Percentiles rank a stretch among this genome's conserved stretches.
Evolutionary conservation across 2,888 invertebrate species (phyloP).

Genomic region (Agrotis puta): DNA sequence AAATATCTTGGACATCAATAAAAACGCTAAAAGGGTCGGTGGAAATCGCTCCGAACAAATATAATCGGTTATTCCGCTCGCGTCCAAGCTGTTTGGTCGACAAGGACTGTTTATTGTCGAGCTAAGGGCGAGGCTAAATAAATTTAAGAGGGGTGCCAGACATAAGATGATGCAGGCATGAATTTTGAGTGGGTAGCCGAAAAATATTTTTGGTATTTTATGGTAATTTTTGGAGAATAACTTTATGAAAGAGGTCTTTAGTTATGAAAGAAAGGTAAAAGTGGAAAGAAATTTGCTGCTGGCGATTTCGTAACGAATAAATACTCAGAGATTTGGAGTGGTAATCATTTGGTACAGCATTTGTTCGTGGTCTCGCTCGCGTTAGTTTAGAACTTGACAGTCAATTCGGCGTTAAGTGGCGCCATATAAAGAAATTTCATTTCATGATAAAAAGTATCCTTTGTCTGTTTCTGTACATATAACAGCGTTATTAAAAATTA

Average conservation of each 20-base stretch:
- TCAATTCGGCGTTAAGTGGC: no score
- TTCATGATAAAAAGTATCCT: no score
- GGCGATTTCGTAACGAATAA: neutral
- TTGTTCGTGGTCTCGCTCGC: neutral
- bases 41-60: slow-evolving; percentile 65
- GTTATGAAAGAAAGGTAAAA: neutral
- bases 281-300: neutral
- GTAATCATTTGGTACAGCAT: neutral
- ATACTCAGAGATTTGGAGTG: neutral
- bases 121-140: slow-evolving; percentile 78
- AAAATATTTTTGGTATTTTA: slow-evolving; percentile 29
- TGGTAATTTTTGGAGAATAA: slow-evolving; percentile 11
- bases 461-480: no score
- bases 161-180: slow-evolving; percentile 51
- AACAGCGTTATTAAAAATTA: no score
- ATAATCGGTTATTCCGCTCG: slow-evolving; percentile 75
- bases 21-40: slow-evolving; percentile 52
- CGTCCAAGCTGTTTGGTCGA: slow-evolving; percentile 84
- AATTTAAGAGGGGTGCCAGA: slow-evolving; percentile 69
- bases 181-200: slow-evolving; percentile 42
- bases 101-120: slow-evolving; percentile 82
- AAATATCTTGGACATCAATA: slow-evolving; percentile 48
- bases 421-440: no score
- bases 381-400: no score
- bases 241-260: neutral